Percentiles rank a stretch among this genome's conserved stretches.
phyloP scores from a whole-genome alignment of 2,113 vertebrate genomes.

The Tetrao urogallus region DNA sequence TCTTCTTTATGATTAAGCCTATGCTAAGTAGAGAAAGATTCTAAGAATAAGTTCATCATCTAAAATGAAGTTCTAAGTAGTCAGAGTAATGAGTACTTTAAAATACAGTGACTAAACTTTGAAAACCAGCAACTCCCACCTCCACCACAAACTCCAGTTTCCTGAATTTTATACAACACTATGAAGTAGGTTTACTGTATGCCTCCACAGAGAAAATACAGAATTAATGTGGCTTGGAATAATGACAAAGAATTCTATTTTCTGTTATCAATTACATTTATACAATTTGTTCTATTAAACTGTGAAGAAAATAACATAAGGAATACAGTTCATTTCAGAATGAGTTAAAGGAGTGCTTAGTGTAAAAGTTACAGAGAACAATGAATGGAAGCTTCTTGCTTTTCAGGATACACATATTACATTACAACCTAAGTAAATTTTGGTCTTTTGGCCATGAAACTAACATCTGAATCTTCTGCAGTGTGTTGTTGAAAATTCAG shows the following conservation, averaged over 20 bases:
- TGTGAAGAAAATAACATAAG: not conserved
- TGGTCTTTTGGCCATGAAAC: not conserved
- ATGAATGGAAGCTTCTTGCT: not conserved
- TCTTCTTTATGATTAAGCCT: not conserved
- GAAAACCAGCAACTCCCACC: not conserved
- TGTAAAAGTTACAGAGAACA: not conserved
- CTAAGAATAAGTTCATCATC: slow-evolving; percentile 3
- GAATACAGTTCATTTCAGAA: not conserved
- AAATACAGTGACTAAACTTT: not conserved
- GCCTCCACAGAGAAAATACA: not conserved
- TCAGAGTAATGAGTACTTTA: not conserved
- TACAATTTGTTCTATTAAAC: not conserved
- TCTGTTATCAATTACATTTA: not conserved
- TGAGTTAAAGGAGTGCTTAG: not conserved
- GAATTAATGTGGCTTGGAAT: not conserved
- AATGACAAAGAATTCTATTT: not conserved
- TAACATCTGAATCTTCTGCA: not conserved
- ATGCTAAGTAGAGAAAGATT: not conserved
- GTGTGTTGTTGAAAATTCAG: not conserved
- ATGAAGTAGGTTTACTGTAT: not conserved
- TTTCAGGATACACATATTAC: not conserved
- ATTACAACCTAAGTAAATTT: not conserved
- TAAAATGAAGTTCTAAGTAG: not conserved
- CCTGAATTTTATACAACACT: not conserved
- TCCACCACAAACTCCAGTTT: not conserved